These are phyloP conservation scores for Avahi laniger DNA, from an alignment of 2,797 vertebrate genomes.

Conservation along the genomic window DNA sequence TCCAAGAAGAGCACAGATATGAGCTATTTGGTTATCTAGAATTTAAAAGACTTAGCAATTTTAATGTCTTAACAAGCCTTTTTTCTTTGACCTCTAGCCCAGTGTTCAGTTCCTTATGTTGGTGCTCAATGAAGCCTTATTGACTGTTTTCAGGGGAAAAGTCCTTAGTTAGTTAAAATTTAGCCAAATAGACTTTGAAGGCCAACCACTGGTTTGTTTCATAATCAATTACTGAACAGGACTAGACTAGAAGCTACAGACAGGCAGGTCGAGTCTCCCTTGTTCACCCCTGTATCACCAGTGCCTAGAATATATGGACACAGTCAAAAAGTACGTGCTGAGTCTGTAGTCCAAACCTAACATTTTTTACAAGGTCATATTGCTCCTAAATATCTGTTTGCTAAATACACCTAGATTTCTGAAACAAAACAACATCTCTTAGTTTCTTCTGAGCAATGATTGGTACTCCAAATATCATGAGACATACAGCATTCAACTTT, in stretches of 20 bases:
- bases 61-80: not conserved
- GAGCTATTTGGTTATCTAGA: not conserved
- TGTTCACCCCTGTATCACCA: not conserved
- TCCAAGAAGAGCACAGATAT: conserved; percentile 10
- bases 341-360: not conserved
- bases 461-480: not conserved
- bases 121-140: not conserved
- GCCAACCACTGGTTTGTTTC: conserved; percentile 9
- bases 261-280: not conserved
- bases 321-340: not conserved
- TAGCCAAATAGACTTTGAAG: conserved; percentile 30
- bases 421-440: not conserved
- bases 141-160: conserved; percentile 28
- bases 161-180: conserved; percentile 42
- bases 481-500: not conserved
- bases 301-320: not conserved
- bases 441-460: conserved; percentile 6
- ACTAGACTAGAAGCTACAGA: conserved; percentile 13
- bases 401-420: not conserved
- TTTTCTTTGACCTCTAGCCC: conserved; percentile 45
- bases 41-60: not conserved
- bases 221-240: conserved; percentile 14
- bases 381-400: conserved; percentile 30
- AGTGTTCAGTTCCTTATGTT: not conserved
- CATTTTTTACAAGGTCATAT: not conserved